A percentile compares a stretch with the other conserved stretches of the same genome.
Conservation (phyloP, 2,113 vertebrate species). For the Anoplopoma fimbria region DNA sequence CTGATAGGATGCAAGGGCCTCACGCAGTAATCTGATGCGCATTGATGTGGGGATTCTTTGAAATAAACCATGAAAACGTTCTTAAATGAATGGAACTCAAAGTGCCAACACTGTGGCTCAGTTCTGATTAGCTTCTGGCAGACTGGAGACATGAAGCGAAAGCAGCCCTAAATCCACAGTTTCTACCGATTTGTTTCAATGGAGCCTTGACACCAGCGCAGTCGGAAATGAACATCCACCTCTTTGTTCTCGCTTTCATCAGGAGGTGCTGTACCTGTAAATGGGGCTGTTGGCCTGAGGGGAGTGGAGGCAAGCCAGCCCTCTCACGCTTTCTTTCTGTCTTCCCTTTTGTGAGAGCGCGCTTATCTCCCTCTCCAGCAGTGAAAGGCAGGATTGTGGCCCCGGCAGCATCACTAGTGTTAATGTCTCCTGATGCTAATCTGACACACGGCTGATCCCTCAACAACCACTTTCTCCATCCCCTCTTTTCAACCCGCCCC, state of each 20-base stretch:
- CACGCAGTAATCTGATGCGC: slow-evolving; percentile 42
- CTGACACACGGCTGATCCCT: slow-evolving; percentile 82
- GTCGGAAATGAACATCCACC: slow-evolving; percentile 70
- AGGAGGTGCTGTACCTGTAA: slow-evolving; percentile 79
- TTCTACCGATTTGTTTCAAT: slow-evolving; percentile 70
- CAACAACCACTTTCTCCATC: slow-evolving; percentile 74
- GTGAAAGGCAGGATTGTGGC: slow-evolving; percentile 79
- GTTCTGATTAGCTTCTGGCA: slow-evolving; percentile 57
- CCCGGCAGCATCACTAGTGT: slow-evolving; percentile 78
- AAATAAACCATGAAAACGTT: slow-evolving; percentile 53
- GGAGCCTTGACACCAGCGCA: slow-evolving; percentile 55
- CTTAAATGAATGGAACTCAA: slow-evolving; percentile 58
- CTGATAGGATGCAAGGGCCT: slow-evolving; percentile 22
- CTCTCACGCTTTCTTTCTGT: slow-evolving; percentile 59
- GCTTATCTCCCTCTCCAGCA: slow-evolving; percentile 84
- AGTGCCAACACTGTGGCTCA: slow-evolving; percentile 56
- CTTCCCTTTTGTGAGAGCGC: slow-evolving; percentile 75
- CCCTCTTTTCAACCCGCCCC: slow-evolving; percentile 39
- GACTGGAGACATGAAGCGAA: slow-evolving; percentile 49
- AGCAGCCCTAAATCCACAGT: slow-evolving; percentile 67
- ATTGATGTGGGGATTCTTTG: slow-evolving; percentile 46
- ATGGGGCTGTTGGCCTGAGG: slow-evolving; percentile 77
- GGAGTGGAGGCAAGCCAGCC: slow-evolving; percentile 76
- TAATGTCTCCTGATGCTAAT: slow-evolving; percentile 86
- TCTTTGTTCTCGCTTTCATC: slow-evolving; percentile 80